A percentile compares a stretch with the other conserved stretches of the same genome.
Conservation (phyloP, 23 tunicate genomes). For the Styela clava region DNA sequence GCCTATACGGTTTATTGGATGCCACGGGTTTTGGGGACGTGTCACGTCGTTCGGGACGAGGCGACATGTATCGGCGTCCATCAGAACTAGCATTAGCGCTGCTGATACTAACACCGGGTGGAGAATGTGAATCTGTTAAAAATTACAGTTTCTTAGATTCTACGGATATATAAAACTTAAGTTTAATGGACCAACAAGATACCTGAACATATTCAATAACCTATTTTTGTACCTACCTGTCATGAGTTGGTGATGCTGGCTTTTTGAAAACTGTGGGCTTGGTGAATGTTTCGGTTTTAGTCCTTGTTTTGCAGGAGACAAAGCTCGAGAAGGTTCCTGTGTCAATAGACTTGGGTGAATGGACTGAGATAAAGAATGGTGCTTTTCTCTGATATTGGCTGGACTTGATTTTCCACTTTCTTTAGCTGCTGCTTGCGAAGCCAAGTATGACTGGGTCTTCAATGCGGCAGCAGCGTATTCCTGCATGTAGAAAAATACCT, state of each 20-base stretch:
- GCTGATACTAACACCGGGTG: background rate
- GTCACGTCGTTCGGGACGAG: constrained; percentile 11
- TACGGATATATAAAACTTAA: too few species aligned
- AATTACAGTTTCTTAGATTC: too few species aligned
- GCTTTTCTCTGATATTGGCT: background rate
- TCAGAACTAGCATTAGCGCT: background rate
- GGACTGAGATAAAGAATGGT: background rate
- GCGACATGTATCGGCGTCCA: constrained; percentile 19
- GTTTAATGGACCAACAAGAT: too few species aligned
- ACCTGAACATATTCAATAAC: background rate
- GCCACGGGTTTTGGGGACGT: constrained; percentile 20
- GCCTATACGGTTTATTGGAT: constrained; percentile 11
- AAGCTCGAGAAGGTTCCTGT: background rate
- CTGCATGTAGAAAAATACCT: background rate
- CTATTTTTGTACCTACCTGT: background rate
- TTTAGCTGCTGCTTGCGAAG: constrained; percentile 9
- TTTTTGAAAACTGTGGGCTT: background rate
- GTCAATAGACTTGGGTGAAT: constrained; percentile 2
- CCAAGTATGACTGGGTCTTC: background rate
- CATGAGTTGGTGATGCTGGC: background rate
- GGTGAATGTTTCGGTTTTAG: constrained; percentile 6
- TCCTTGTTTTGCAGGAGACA: constrained; percentile 19
- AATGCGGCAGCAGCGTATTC: constrained; percentile 26
- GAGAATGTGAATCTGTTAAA: constrained; percentile 23
- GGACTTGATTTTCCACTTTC: constrained; percentile 32